Conservation (phyloP, 2,113 vertebrate species). For the Campylomormyrus numenius region DNA sequence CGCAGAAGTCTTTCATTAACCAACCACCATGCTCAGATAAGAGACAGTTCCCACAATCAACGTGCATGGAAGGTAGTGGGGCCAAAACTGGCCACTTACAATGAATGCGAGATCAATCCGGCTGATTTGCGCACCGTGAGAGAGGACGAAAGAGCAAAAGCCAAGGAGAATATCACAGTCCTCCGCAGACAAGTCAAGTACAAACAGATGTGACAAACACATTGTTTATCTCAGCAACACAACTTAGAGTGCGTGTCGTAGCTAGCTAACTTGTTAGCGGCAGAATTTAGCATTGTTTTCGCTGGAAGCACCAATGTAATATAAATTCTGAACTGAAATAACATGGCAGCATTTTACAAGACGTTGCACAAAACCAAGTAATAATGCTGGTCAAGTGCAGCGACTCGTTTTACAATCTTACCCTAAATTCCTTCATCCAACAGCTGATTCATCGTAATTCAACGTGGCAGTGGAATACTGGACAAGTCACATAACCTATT, state of each 20-base stretch:
- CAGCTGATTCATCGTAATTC: background rate
- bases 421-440: background rate
- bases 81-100: conserved; percentile 63
- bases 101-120: conserved; percentile 51
- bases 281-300: background rate
- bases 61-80: conserved; percentile 16
- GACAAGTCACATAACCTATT: background rate
- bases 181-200: background rate
- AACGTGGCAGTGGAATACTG: background rate
- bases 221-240: background rate
- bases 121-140: conserved; percentile 55
- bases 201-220: background rate
- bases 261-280: background rate
- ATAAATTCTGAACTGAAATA: background rate
- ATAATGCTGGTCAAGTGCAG: background rate
- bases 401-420: background rate
- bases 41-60: conserved; percentile 57
- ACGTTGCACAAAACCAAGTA: background rate
- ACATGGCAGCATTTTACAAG: background rate
- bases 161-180: background rate
- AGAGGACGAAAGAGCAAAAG: background rate
- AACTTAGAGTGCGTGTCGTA: background rate
- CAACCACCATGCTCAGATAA: conserved; percentile 65
- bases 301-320: background rate
- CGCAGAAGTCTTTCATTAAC: conserved; percentile 70